phyloP scores from a whole-genome alignment of 2,797 vertebrate genomes.

The Pseudomugil gertrudae region DNA sequence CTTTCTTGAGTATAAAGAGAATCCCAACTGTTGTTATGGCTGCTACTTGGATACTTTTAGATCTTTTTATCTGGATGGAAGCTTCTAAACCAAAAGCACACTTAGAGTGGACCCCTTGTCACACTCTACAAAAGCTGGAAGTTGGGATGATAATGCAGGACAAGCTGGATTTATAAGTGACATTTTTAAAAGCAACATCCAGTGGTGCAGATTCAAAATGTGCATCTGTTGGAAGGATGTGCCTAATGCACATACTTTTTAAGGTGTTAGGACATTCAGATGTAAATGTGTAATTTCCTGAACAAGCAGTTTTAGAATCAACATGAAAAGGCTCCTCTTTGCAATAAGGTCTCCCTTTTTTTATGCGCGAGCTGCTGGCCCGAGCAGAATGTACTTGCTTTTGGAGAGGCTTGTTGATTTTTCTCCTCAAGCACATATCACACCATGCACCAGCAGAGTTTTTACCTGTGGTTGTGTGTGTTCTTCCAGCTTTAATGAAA shows the following conservation, averaged over 20 bases:
- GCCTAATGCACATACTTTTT: not conserved
- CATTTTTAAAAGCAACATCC: no score
- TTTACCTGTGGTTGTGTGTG: constrained; percentile 54
- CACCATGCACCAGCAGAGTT: constrained; percentile 41
- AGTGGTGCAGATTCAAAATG: no score
- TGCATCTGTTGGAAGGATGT: no score
- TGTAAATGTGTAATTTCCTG: not conserved
- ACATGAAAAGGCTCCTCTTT: constrained; percentile 2
- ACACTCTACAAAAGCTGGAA: no score
- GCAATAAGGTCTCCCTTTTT: not conserved
- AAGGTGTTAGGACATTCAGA: not conserved
- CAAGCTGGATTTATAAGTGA: no score
- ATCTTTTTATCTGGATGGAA: no score
- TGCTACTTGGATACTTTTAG: no score
- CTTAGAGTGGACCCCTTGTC: no score
- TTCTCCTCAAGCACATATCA: constrained; percentile 64
- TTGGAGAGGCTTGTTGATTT: constrained; percentile 36
- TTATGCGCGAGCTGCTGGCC: constrained; percentile 23
- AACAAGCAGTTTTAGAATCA: not conserved
- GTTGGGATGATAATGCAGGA: no score
- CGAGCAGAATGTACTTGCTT: constrained; percentile 29
- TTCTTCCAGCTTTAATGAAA: constrained; percentile 50
- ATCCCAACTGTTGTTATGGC: no score
- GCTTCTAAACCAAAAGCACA: no score
- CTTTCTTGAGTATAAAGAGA: no score